Percentiles rank a stretch among this genome's conserved stretches.
phyloP scores from a whole-genome alignment of 2,113 vertebrate species.

The Ailuropoda melanoleuca region DNA sequence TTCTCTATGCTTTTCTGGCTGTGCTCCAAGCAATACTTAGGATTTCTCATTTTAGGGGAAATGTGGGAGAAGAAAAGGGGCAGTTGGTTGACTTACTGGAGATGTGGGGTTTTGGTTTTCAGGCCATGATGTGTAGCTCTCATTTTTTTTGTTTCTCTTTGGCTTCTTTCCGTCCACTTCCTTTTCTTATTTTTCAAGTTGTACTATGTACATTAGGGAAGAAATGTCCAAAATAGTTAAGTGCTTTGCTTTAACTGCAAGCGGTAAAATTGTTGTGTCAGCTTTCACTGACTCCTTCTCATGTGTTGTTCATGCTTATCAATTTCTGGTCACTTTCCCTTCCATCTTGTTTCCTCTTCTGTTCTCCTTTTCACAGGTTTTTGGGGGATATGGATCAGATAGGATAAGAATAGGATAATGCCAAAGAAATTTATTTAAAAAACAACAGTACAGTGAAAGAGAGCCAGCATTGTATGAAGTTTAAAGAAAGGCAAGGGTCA shows the following conservation, averaged over 20 bases:
- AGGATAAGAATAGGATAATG: background rate
- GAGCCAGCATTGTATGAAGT: background rate
- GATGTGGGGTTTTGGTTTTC: background rate
- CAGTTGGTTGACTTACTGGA: background rate
- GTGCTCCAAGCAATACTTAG: too few species aligned
- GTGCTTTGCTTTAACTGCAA: background rate
- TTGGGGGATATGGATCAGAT: background rate
- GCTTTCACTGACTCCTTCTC: background rate
- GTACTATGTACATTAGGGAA: background rate
- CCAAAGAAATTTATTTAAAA: background rate
- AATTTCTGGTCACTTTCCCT: background rate
- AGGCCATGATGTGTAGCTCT: background rate
- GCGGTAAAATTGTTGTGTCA: background rate
- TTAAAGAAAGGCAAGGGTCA: background rate
- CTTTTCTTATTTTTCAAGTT: constrained; percentile 31
- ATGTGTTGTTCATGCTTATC: background rate
- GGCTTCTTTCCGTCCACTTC: background rate
- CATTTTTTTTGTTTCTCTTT: background rate
- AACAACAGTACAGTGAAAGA: background rate
- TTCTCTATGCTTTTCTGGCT: background rate
- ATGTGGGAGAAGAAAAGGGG: background rate
- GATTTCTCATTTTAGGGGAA: background rate
- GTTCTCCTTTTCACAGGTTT: background rate
- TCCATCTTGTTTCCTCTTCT: background rate
- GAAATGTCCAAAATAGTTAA: constrained; percentile 1